Conservation (phyloP, 2,113 vertebrate genomes). For the Cavia porcellus region DNA sequence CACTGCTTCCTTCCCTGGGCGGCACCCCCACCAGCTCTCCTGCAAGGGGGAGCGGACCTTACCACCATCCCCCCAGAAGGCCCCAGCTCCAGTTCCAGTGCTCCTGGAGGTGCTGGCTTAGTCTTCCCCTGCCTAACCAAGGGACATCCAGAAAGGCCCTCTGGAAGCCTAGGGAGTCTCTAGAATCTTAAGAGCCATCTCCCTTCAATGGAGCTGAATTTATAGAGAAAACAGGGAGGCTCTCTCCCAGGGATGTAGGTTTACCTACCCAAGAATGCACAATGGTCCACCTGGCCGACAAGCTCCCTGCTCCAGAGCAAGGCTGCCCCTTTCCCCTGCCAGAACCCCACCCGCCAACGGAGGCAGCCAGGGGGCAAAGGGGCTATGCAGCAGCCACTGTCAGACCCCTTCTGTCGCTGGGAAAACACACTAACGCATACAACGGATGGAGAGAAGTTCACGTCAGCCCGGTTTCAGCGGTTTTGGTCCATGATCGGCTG, state of each 20-base stretch:
- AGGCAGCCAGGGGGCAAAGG: neutral
- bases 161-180: neutral
- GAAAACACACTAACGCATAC: neutral
- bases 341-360: neutral
- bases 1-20: neutral
- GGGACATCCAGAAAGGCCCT: neutral
- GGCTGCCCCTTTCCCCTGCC: neutral
- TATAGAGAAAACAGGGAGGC: neutral
- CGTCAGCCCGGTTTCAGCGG: neutral
- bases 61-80: rapidly evolving
- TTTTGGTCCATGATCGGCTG: neutral
- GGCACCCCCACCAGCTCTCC: neutral
- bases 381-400: neutral
- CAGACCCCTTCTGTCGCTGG: neutral
- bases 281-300: neutral
- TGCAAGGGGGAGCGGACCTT: neutral
- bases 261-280: neutral
- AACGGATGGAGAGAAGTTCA: neutral
- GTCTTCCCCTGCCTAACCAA: neutral
- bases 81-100: rapidly evolving
- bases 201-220: neutral
- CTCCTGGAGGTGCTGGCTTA: rapidly evolving
- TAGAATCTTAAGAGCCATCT: neutral
- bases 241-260: neutral
- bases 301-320: neutral